Percentiles rank a stretch among this genome's conserved stretches.
These are phyloP conservation scores for Ostrea denselamellosa DNA, from an alignment of 1,140 invertebrate species.

Conservation along the genomic window DNA sequence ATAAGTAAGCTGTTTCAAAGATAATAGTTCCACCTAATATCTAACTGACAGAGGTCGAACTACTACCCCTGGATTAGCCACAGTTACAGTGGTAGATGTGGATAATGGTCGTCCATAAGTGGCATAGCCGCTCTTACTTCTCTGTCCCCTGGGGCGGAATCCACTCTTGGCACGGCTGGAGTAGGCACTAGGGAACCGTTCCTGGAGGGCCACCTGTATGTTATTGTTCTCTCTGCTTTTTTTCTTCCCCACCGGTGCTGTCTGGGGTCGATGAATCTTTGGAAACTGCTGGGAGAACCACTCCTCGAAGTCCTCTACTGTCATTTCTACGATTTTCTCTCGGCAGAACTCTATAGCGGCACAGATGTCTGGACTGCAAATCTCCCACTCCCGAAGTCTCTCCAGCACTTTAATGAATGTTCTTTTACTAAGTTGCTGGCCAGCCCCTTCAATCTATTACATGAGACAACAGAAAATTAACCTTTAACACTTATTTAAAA, in stretches of 20 bases:
- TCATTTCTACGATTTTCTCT: slow-evolving; percentile 76
- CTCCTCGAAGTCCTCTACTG: slow-evolving; percentile 76
- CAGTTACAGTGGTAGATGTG: slow-evolving; percentile 9
- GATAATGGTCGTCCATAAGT: slow-evolving; percentile 34
- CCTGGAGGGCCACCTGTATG: background rate
- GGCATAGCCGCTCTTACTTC: slow-evolving; percentile 34
- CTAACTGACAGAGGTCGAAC: slow-evolving; percentile 29
- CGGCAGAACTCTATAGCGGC: slow-evolving; percentile 78
- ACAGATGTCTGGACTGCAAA: slow-evolving; percentile 77
- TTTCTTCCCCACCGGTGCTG: slow-evolving; percentile 66
- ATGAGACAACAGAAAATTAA: background rate
- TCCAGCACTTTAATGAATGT: slow-evolving; percentile 76
- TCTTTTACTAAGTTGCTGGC: slow-evolving; percentile 72
- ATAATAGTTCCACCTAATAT: background rate
- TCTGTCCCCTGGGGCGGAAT: background rate
- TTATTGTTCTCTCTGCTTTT: background rate
- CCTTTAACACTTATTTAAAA: background rate
- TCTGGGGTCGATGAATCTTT: slow-evolving; percentile 69
- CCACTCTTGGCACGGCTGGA: background rate
- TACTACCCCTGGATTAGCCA: slow-evolving; percentile 14
- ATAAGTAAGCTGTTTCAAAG: background rate
- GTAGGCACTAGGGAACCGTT: slow-evolving; percentile 31
- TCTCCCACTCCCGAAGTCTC: slow-evolving; percentile 75
- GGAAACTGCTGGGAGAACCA: slow-evolving; percentile 77
- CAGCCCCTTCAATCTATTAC: slow-evolving; percentile 72